Evolutionary conservation across 2,113 vertebrate genomes (phyloP).

Genomic region (Zeus faber): DNA sequence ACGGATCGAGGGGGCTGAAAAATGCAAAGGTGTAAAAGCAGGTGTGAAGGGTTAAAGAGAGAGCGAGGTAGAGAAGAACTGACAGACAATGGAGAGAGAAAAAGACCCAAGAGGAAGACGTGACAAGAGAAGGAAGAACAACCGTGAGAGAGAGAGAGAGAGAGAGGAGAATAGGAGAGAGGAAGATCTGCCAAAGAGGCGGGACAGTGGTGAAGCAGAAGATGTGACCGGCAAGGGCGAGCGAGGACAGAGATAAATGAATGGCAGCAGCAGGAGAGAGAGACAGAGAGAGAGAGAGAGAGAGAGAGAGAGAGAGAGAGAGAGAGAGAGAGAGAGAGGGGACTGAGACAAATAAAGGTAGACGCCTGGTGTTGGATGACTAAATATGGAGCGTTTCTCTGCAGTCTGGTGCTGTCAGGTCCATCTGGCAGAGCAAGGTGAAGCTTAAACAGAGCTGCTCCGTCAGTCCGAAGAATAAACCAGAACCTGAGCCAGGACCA

Average conservation of each 20-base stretch:
- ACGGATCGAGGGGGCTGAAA: neutral
- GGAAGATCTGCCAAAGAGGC: no score
- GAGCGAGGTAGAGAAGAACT: no score
- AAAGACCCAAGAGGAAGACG: conserved; percentile 41
- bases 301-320: conserved; percentile 30
- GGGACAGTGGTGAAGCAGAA: conserved; percentile 8
- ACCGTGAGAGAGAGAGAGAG: conserved; percentile 48
- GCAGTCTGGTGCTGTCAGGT: conserved; percentile 56
- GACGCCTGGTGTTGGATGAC: conserved; percentile 49
- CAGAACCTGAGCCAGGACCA: no score
- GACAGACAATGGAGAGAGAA: neutral
- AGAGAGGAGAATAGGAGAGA: conserved; percentile 24
- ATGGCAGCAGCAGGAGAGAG: neutral
- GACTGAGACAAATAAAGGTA: conserved; percentile 20
- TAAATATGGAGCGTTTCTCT: conserved; percentile 69
- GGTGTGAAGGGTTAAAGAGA: no score
- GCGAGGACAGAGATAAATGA: neutral
- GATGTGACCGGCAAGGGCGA: neutral
- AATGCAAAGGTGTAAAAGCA: neutral
- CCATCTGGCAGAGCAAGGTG: conserved; percentile 49
- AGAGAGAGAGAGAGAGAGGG: conserved; percentile 42
- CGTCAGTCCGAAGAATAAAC: no score
- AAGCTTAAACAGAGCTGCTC: conserved; percentile 60
- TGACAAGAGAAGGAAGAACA: conserved; percentile 38
- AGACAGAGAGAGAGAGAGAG: conserved; percentile 11